Base-by-base conservation (phyloP, 2,797 vertebrate genomes). In the Triplophysa yarkandensis region DNA sequence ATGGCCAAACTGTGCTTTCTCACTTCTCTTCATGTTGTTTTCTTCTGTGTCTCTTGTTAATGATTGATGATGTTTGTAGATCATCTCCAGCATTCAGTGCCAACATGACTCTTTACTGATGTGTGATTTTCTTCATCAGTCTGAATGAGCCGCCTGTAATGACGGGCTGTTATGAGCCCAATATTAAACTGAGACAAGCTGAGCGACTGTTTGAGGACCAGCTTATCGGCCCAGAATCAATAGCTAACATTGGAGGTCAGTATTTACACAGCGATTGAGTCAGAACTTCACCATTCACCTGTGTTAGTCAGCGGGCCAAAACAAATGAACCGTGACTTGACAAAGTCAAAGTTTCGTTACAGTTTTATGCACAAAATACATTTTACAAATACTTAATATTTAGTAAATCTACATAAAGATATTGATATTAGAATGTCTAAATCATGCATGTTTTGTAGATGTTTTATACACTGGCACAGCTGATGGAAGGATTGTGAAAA, bases 391-490 rank as follows among this genome's bases (percentile, higher is more conserved):
- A 43, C 41, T 43, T 17, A 17, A 43, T 16, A 4, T 16, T 39
- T 30, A 3, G 6, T 6, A 30, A 30, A 39, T 39, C 2, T 39
- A 14, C 10, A 4, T 39, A 3, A 3, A 43, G 0, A 16, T 4
- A 16, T 43, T 43, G 41, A 43, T 0, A 14, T 16, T 43, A 43
- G 5, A 17, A 19, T 14, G 5, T 71, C 21, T 61, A 21, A 27
- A 21, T 55, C 4, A 10, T 57, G 1, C 1, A 21, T 32, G 25
- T 39, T 77, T 81, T 90, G 62, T 89, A 99, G 97, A 97, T 89
- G 94, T 94, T 71, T 67, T 99, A 0, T 98, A 91, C 74, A 91
- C 95, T 36, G 97, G 97, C 64, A 99, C 97, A 46, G 92, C 94
- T 57, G 97, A 99, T 77, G 97, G 96, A 73, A 92, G 88, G 83